phyloP scores from a whole-genome alignment of 2,888 invertebrate genomes.

The Sialis lutaria region DNA sequence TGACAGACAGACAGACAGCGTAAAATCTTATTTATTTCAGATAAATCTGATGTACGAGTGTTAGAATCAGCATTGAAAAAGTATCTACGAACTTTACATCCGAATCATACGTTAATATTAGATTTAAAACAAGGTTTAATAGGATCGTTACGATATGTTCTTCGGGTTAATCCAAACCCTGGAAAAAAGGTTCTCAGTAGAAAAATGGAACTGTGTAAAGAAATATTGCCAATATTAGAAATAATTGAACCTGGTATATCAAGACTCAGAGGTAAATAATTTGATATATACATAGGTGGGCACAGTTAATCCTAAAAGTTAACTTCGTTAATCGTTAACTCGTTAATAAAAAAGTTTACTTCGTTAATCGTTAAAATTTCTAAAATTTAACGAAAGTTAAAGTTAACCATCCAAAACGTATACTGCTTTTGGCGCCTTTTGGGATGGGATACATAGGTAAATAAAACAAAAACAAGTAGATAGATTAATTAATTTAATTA shows the following conservation, averaged over 20 bases:
- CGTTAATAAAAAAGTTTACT: no score
- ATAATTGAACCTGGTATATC: constrained; percentile 54
- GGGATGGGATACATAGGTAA: no score
- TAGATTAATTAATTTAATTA: no score
- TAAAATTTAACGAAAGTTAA: no score
- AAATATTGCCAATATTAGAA: constrained; percentile 44
- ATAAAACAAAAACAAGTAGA: no score
- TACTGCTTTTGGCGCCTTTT: no score
- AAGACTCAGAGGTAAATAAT: constrained; percentile 37
- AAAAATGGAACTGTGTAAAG: constrained; percentile 47
- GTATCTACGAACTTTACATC: constrained; percentile 38
- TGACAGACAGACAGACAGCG: background rate
- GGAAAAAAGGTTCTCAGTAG: constrained; percentile 35
- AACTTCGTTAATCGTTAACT: no score
- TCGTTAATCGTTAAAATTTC: no score
- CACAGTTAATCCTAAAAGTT: no score
- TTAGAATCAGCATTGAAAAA: constrained; percentile 26
- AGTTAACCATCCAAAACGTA: no score
- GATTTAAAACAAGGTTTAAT: constrained; percentile 54
- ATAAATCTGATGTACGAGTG: constrained; percentile 27
- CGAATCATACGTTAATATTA: constrained; percentile 47
- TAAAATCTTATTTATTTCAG: constrained; percentile 18
- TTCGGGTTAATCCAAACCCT: constrained; percentile 17
- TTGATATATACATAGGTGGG: no score
- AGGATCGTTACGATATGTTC: constrained; percentile 23